phyloP scores from a whole-genome alignment of 2,888 invertebrate genomes.

The Bruchidius siliquastri region DNA sequence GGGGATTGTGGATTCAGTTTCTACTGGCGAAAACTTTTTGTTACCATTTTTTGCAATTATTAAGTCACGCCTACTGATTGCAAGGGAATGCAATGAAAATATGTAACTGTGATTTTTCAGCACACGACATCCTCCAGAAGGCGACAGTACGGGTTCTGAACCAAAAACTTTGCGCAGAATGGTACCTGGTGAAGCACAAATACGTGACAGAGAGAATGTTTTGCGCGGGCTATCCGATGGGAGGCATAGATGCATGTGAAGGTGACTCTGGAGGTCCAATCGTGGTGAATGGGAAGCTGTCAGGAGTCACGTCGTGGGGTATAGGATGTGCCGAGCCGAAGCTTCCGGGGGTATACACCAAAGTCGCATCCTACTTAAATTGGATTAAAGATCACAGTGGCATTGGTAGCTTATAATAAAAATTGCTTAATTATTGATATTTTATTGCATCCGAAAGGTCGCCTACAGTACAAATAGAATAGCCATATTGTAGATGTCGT shows the following conservation, averaged over 20 bases:
- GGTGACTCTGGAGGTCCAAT: conserved; percentile 39
- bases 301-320: conserved; percentile 35
- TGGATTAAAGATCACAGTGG: conserved; percentile 17
- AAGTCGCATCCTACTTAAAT: conserved; percentile 23
- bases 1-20: too few relatives aligned
- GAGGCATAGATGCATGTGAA: conserved; percentile 46
- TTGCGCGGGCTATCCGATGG: conserved; percentile 56
- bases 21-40: too few relatives aligned
- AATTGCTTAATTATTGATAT: neutral
- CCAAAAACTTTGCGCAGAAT: neutral
- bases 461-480: too few relatives aligned
- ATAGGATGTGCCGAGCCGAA: conserved; percentile 29
- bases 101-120: too few relatives aligned
- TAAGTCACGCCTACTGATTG: too few relatives aligned
- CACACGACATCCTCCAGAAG: neutral
- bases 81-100: too few relatives aligned
- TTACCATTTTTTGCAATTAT: too few relatives aligned
- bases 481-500: too few relatives aligned
- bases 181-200: neutral
- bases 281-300: conserved; percentile 22
- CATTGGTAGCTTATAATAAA: neutral
- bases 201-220: conserved; percentile 52
- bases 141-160: neutral
- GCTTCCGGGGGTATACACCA: conserved; percentile 33
- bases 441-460: too few relatives aligned